Conservation (phyloP, 1,140 invertebrate species). For the Oryctes rhinoceros region DNA sequence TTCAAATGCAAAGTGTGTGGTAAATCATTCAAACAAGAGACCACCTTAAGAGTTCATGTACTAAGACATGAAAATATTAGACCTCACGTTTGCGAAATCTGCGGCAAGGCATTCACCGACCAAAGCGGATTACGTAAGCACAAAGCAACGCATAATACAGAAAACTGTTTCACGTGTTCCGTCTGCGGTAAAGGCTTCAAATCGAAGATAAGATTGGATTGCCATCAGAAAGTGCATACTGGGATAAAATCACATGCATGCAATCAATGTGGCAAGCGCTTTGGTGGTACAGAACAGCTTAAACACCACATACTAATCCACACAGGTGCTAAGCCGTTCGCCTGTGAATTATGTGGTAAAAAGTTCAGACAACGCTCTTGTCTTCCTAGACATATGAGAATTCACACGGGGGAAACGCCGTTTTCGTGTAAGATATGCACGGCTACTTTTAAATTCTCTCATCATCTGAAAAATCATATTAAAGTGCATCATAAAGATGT, state of each 20-base stretch:
- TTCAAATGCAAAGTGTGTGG: conserved; percentile 74
- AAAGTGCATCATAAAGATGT: conserved; percentile 31
- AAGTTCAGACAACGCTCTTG: not conserved
- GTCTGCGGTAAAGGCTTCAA: conserved; percentile 45
- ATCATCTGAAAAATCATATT: conserved; percentile 3
- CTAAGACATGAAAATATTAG: conserved; percentile 72
- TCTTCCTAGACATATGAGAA: not conserved
- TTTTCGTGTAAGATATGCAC: not conserved
- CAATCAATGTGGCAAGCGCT: conserved; percentile 72
- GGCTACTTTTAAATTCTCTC: not conserved
- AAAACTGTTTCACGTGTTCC: not conserved
- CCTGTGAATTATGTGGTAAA: conserved; percentile 2
- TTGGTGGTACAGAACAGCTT: conserved; percentile 57
- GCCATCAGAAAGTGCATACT: conserved; percentile 69
- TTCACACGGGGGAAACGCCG: conserved; percentile 18
- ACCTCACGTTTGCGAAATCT: conserved; percentile 48
- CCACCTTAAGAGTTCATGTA: conserved; percentile 67
- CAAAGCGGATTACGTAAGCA: not conserved
- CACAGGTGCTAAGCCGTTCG: not conserved
- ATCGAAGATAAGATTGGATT: conserved; percentile 41
- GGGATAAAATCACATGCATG: conserved; percentile 72
- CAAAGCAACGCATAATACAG: not conserved
- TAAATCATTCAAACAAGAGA: conserved; percentile 61
- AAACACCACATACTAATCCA: conserved; percentile 39
- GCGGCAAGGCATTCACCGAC: not conserved